A percentile compares a stretch with the other conserved stretches of the same genome.
Conservation (phyloP, 2,797 vertebrate species). For the Onychomys leucogaster region DNA sequence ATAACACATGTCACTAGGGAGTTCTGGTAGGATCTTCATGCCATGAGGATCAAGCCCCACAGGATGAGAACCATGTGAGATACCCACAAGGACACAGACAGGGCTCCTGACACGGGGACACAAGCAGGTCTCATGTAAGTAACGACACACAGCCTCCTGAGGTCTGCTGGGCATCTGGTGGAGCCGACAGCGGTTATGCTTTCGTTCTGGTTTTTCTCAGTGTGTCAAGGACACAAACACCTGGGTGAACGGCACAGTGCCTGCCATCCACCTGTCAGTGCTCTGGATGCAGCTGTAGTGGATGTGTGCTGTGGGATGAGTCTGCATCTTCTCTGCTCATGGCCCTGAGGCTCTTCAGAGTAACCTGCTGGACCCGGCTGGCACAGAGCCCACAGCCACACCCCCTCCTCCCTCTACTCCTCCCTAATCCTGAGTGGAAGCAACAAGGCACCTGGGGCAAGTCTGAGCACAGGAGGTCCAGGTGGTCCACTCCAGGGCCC, state of each 20-base stretch:
- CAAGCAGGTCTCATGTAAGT: background rate
- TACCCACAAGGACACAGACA: background rate
- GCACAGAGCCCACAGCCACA: accelerated
- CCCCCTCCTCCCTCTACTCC: background rate
- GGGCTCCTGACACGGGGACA: background rate
- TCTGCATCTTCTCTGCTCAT: background rate
- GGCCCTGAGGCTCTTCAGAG: background rate
- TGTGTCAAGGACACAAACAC: background rate
- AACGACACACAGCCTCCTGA: background rate
- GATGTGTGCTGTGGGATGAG: accelerated
- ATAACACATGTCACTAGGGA: background rate
- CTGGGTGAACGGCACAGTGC: background rate
- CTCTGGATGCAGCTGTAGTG: background rate
- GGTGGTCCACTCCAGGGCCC: background rate
- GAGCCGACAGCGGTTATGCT: background rate
- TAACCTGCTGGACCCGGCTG: background rate
- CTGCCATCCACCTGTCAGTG: too few relatives aligned
- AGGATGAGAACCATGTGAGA: background rate
- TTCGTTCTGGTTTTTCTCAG: background rate
- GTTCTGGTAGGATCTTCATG: background rate
- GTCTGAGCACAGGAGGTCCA: slow-evolving; percentile 37
- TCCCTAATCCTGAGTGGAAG: slow-evolving; percentile 79
- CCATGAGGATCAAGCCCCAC: background rate
- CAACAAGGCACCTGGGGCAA: slow-evolving; percentile 63
- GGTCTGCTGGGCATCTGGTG: background rate